Evolutionary conservation across 1,140 invertebrate species (phyloP), one percentile per base, ranked within the genome.

Genomic region (Cotesia glomerata): DNA sequence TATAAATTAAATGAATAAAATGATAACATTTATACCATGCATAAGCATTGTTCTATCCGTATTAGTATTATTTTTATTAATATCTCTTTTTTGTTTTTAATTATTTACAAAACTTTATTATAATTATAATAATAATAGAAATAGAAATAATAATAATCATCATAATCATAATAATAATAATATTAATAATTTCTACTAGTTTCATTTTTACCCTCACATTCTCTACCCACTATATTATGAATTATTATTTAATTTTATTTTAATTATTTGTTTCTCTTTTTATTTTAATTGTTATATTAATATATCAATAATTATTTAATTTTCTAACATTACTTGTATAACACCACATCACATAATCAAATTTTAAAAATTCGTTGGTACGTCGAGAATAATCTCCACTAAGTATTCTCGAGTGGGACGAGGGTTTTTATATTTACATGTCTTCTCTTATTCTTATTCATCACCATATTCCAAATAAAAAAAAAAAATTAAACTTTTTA

Each of bases 31-130:
- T 63, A 45, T 64, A n/a, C 45, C 51, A 49, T 63, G 9, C 34
- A 34, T 34, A 16, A 70, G 18, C 56, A 34, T 54, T 13, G 56
- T 11, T 68, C 72, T 74, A 80, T 45, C 82, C 81, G 81, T 78
- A 85, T 86, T 82, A 84, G 81, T 86, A 85, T 85, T 75, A 75
- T 83, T 87, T 70, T 86, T 86, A 85, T 87, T 87, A 85, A 85
- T 86, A 85, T 85, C 81, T 84, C 83, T 87, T 78, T 81, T 52
- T 65, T 39, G 26, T 70, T 71, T 14, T 54, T 62, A 77, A 80
- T 85, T 87, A 86, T 86, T 86, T 87, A 86, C 85, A 86, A 87
- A 87, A 85, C 79, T 11, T 34, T 56, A 16, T 26, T 26, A 26
- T 56, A 4, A 49, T 49, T 4, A 49, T 49, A 49, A 49, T 49